phyloP scores from a whole-genome alignment of 2,113 vertebrate genomes.

The Chaetodon auriga region DNA sequence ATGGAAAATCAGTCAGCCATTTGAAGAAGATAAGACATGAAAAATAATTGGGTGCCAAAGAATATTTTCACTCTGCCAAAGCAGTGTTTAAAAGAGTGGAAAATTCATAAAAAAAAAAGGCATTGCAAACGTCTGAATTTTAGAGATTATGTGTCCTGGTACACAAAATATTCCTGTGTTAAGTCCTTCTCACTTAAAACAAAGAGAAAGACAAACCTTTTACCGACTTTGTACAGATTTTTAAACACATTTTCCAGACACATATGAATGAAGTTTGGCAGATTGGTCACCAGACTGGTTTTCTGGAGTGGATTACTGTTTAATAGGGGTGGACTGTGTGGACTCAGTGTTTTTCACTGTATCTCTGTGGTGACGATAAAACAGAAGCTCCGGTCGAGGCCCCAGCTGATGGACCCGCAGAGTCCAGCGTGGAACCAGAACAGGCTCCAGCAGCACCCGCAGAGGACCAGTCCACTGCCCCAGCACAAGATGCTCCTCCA shows the following conservation, averaged over 20 bases:
- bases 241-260: background rate
- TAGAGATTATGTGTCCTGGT: background rate
- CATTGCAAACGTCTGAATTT: background rate
- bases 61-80: constrained; percentile 14
- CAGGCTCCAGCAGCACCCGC: constrained; percentile 35
- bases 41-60: constrained; percentile 42
- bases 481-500: constrained; percentile 43
- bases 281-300: background rate
- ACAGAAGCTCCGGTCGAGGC: constrained; percentile 47
- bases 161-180: background rate
- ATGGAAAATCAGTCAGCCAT: constrained; percentile 66
- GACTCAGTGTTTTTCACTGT: background rate
- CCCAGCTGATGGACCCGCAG: constrained; percentile 19
- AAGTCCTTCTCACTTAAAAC: background rate
- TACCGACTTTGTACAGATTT: too few species aligned
- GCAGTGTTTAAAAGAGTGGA: background rate
- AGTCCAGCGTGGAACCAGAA: constrained; percentile 38
- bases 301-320: background rate
- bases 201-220: too few species aligned
- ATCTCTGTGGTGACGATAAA: background rate
- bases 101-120: background rate
- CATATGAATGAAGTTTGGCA: background rate
- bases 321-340: background rate
- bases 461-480: constrained; percentile 20
- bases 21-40: constrained; percentile 64